Percentiles rank a stretch among this genome's conserved stretches.
Conservation (phyloP, 2,888 invertebrate species). For the Hydrotaea diabolus region DNA sequence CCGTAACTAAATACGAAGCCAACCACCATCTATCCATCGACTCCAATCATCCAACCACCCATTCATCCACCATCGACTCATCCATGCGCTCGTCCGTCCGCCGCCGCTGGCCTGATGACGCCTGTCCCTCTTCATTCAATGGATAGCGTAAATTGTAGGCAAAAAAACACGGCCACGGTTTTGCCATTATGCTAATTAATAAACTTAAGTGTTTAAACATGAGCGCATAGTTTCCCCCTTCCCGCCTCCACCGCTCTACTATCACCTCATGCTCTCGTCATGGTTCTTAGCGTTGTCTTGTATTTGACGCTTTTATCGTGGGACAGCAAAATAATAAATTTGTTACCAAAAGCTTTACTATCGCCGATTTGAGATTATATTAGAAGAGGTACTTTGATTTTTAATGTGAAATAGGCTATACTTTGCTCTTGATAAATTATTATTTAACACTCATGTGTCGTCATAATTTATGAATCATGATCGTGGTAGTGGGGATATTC, state of each 20-base stretch:
- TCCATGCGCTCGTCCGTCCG: not conserved
- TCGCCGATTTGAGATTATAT: not conserved
- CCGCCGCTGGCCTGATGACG: not conserved
- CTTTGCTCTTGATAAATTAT: not conserved
- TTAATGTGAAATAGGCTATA: not conserved
- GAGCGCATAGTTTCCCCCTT: not conserved
- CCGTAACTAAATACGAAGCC: not conserved
- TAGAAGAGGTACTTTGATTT: not conserved
- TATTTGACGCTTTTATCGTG: not conserved
- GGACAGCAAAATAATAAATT: no score
- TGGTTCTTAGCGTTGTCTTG: not conserved
- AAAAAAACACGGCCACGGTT: no score
- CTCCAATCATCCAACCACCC: not conserved
- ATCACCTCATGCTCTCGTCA: no score
- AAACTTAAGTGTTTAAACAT: not conserved
- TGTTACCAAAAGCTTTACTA: no score
- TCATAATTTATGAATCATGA: no score
- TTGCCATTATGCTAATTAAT: constrained; percentile 17
- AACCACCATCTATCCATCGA: not conserved
- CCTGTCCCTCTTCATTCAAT: no score
- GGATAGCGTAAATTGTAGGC: no score
- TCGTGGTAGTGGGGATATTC: no score
- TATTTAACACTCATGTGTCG: no score
- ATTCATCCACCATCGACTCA: not conserved
- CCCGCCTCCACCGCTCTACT: no score